Evolutionary conservation across 2,888 invertebrate species (phyloP).

Genomic region (Mythimna lalbum): DNA sequence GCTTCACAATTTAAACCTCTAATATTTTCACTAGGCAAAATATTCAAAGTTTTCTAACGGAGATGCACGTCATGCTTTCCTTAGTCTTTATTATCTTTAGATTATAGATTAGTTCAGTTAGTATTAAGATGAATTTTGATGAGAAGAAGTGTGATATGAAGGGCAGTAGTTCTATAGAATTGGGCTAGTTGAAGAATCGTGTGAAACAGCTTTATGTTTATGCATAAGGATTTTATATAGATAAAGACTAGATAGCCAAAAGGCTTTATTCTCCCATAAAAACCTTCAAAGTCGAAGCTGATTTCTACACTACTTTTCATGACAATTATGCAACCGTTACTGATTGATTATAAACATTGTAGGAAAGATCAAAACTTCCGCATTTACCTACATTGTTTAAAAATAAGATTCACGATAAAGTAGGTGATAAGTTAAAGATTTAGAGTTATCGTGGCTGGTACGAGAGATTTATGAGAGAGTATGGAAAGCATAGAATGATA

Average conservation of each 20-base stretch:
- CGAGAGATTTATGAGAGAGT: constrained; percentile 33
- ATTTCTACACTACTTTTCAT: neutral
- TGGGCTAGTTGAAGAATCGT: constrained; percentile 6
- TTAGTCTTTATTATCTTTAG: constrained; percentile 13
- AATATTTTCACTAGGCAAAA: constrained; percentile 26
- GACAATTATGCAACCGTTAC: constrained; percentile 7
- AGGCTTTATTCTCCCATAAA: neutral
- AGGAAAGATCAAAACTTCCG: constrained; percentile 1
- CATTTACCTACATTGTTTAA: neutral
- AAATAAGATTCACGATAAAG: neutral
- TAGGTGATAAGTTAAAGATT: constrained; percentile 8
- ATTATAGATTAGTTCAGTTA: constrained; percentile 6
- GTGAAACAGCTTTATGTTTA: neutral
- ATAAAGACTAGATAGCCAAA: neutral
- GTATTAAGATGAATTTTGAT: constrained; percentile 13
- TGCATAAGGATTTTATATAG: neutral
- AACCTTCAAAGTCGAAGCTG: neutral
- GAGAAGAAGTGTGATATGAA: constrained; percentile 54
- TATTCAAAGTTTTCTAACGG: constrained; percentile 28
- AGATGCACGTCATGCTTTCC: constrained; percentile 30
- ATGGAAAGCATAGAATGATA: constrained; percentile 54
- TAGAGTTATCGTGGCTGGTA: constrained; percentile 10
- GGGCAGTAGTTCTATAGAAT: constrained; percentile 39
- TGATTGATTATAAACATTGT: constrained; percentile 2
- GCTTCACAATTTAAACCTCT: constrained; percentile 22